Evolutionary conservation across 1,140 invertebrate species (phyloP).

Genomic region (Drosophila bocki): DNA sequence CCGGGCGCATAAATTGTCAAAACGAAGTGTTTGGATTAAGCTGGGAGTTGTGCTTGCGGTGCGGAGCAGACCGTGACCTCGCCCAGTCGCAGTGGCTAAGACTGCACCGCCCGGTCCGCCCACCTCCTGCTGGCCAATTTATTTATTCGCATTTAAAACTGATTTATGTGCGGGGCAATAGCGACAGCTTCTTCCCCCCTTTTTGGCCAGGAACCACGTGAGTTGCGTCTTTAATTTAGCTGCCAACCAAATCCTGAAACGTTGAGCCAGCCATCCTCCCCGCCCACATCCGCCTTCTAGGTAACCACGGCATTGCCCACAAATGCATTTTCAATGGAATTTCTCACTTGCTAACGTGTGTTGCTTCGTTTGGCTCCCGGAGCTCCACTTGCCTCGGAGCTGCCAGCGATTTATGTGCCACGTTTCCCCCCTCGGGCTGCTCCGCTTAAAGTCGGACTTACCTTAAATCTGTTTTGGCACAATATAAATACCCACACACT

Average conservation of each 20-base stretch:
- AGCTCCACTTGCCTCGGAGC: slow-evolving; percentile 43
- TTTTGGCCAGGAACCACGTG: slow-evolving; percentile 45
- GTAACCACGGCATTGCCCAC: slow-evolving; percentile 49
- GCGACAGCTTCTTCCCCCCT: slow-evolving; percentile 40
- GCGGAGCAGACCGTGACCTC: slow-evolving; percentile 44
- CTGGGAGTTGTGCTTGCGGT: slow-evolving; percentile 35
- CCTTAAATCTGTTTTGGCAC: slow-evolving; percentile 69
- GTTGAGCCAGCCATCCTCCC: slow-evolving; percentile 19
- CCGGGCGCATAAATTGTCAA: slow-evolving; percentile 72
- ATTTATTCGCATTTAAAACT: slow-evolving; percentile 82
- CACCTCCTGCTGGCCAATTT: slow-evolving; percentile 63
- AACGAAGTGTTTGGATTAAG: slow-evolving; percentile 74
- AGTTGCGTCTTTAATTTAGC: slow-evolving; percentile 80
- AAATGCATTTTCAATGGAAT: slow-evolving; percentile 81
- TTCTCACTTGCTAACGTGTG: slow-evolving; percentile 62
- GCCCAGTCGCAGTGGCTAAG: slow-evolving; percentile 22
- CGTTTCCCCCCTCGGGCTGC: neutral
- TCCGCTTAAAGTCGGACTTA: slow-evolving; percentile 43
- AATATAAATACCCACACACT: slow-evolving; percentile 51
- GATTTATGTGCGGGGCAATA: slow-evolving; percentile 69
- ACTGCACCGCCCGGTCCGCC: slow-evolving; percentile 18
- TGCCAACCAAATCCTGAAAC: slow-evolving; percentile 44
- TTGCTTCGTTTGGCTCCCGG: slow-evolving; percentile 4
- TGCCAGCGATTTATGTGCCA: slow-evolving; percentile 70
- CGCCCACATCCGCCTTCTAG: slow-evolving; percentile 1